phyloP scores from a whole-genome alignment of 2,113 vertebrate genomes.

The Poecile atricapillus region DNA sequence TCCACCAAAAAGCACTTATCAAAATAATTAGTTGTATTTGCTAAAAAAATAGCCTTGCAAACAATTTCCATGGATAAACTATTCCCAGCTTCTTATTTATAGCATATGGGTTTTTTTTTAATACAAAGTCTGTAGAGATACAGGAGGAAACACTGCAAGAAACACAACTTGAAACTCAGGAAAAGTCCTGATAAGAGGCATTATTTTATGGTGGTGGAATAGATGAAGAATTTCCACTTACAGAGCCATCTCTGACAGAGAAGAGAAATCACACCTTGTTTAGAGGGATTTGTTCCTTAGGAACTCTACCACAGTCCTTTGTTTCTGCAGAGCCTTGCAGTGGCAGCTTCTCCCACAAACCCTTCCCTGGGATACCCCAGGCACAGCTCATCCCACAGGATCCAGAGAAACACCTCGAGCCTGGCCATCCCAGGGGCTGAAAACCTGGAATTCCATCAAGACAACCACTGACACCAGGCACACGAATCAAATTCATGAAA shows the following conservation, averaged over 20 bases:
- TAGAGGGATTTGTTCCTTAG: neutral
- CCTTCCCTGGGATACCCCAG: neutral
- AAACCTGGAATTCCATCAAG: neutral
- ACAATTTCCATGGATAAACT: neutral
- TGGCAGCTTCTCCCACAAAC: neutral
- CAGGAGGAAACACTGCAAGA: neutral
- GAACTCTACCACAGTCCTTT: neutral
- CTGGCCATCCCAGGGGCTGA: rapidly evolving
- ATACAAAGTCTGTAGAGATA: neutral
- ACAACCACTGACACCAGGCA: rapidly evolving
- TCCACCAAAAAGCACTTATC: neutral
- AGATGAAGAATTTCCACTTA: neutral
- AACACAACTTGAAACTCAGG: neutral
- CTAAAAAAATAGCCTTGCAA: neutral
- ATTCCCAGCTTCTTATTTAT: neutral
- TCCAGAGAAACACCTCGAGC: neutral
- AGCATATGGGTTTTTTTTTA: neutral
- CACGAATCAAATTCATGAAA: neutral
- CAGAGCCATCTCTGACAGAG: neutral
- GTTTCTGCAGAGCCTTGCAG: neutral
- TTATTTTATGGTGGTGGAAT: neutral
- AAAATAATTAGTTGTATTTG: neutral
- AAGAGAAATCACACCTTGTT: neutral
- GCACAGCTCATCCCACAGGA: neutral
- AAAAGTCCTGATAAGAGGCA: neutral